These are phyloP conservation scores for Gouania willdenowi DNA, from an alignment of 2,797 vertebrate species.

Conservation along the genomic window DNA sequence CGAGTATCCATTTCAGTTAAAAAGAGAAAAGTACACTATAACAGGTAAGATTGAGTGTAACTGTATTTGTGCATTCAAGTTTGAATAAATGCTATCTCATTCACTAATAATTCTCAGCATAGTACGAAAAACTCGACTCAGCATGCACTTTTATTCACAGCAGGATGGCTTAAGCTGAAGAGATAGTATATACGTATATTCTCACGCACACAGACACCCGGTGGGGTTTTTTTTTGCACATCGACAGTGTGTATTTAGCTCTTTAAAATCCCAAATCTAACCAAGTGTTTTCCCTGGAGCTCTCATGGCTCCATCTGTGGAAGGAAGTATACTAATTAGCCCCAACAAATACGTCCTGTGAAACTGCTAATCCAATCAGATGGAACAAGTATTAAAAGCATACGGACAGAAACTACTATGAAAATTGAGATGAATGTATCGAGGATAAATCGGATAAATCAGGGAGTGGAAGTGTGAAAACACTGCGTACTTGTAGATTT, in stretches of 20 bases:
- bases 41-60: slow-evolving; percentile 48
- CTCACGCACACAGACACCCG: slow-evolving; percentile 49
- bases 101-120: slow-evolving; percentile 9
- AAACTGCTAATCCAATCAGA: slow-evolving; percentile 65
- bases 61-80: not conserved
- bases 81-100: not conserved
- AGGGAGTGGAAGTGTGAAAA: slow-evolving; percentile 1
- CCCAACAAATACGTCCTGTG: slow-evolving; percentile 56
- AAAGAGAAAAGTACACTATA: slow-evolving; percentile 45
- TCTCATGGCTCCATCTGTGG: slow-evolving; percentile 63
- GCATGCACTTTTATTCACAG: slow-evolving; percentile 33
- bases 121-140: slow-evolving; percentile 31
- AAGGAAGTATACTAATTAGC: slow-evolving; percentile 64
- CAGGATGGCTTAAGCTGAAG: slow-evolving; percentile 21
- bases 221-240: slow-evolving; percentile 52
- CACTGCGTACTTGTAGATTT: not conserved
- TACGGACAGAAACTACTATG: slow-evolving; percentile 1
- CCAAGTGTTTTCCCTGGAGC: slow-evolving; percentile 46
- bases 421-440: not conserved
- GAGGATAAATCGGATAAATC: not conserved
- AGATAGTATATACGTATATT: too few species aligned
- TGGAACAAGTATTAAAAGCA: slow-evolving; percentile 36
- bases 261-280: slow-evolving; percentile 51
- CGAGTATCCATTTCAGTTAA: slow-evolving; percentile 48
- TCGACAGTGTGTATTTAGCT: slow-evolving; percentile 34